These are phyloP conservation scores for Leptogaster cylindrica DNA, from an alignment of 2,888 invertebrate species.

Conservation along the genomic window DNA sequence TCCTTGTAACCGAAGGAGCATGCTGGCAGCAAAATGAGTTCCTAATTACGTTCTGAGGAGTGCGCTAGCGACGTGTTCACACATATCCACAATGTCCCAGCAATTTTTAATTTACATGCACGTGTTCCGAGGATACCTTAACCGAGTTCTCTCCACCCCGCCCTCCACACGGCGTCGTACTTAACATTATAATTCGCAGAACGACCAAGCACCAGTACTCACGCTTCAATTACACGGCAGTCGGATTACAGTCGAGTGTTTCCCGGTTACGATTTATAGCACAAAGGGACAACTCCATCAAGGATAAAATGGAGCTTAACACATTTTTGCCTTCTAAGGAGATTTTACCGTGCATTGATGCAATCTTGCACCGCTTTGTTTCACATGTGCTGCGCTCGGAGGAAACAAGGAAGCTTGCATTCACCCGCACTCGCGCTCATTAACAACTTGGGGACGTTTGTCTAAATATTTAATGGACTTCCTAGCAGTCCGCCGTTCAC, in stretches of 20 bases:
- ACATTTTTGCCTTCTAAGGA: constrained; percentile 29
- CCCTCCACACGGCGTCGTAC: not conserved
- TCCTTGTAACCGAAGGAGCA: constrained; percentile 45
- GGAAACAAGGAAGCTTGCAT: not conserved
- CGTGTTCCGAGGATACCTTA: too few species aligned
- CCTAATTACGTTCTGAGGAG: constrained; percentile 43
- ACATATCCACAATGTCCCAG: constrained; percentile 26
- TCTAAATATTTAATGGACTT: not conserved
- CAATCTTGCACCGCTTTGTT: not conserved
- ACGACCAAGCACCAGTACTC: not conserved
- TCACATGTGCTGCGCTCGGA: too few species aligned
- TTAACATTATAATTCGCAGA: constrained; percentile 9
- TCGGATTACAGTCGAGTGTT: constrained; percentile 22
- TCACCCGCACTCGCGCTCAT: not conserved
- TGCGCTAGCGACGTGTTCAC: constrained; percentile 32
- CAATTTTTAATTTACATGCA: constrained; percentile 30
- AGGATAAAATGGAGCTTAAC: constrained; percentile 30
- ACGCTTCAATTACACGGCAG: constrained; percentile 26
- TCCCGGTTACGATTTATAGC: constrained; percentile 26
- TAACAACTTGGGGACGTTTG: constrained; percentile 1
- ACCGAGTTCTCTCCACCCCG: not conserved
- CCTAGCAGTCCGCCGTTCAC: not conserved
- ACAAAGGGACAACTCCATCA: constrained; percentile 31
- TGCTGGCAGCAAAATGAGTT: constrained; percentile 41
- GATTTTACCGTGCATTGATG: constrained; percentile 5